Evolutionary conservation across 2,113 vertebrate species (phyloP).

Genomic region (Pelusios castaneus): DNA sequence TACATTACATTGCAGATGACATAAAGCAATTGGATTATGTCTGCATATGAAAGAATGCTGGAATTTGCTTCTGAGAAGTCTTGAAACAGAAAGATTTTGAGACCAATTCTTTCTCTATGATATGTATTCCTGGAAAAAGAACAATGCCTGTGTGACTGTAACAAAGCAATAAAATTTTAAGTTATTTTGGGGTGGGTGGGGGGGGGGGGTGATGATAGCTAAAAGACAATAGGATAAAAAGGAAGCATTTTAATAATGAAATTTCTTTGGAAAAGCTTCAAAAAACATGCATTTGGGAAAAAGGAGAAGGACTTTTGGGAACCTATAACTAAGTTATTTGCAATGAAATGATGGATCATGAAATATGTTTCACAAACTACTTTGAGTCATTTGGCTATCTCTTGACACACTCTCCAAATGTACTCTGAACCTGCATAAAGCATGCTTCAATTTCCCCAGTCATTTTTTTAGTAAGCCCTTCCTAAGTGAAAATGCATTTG

Average conservation of each 20-base stretch:
- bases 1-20: not conserved
- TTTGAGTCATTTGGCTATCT: not conserved
- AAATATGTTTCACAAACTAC: not conserved
- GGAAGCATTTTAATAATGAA: not conserved
- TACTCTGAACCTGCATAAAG: accelerated
- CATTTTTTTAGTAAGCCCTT: not conserved
- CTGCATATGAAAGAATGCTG: not conserved
- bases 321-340: not conserved
- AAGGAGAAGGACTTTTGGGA: not conserved
- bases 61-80: not conserved
- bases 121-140: not conserved
- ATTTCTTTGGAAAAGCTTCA: not conserved
- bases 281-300: not conserved
- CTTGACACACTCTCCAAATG: not conserved
- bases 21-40: not conserved
- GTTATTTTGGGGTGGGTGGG: accelerated
- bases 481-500: not conserved
- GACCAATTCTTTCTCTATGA: not conserved
- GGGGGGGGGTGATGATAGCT: not conserved
- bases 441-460: not conserved
- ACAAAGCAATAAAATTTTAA: not conserved
- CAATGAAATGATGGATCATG: not conserved
- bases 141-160: not conserved
- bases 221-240: not conserved
- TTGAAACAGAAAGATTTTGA: not conserved